Percentiles rank a stretch among this genome's conserved stretches.
phyloP scores from a whole-genome alignment of 2,797 vertebrate genomes.

The Cygnus olor region DNA sequence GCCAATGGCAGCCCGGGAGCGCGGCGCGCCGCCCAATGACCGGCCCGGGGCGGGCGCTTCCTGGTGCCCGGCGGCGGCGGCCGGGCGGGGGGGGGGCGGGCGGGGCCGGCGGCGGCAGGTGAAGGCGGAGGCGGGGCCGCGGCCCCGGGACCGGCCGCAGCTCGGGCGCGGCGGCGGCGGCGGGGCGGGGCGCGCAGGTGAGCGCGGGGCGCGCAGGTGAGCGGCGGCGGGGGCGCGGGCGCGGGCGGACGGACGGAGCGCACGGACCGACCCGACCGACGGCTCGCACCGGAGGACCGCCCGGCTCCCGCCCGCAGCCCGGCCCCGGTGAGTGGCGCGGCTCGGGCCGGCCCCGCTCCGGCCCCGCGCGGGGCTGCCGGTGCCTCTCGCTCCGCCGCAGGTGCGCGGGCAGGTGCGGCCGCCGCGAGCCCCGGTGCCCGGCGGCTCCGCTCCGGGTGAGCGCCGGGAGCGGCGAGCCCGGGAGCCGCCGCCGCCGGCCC shows the following conservation, averaged over 20 bases:
- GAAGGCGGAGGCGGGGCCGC: conserved; percentile 14
- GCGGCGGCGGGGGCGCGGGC: neutral
- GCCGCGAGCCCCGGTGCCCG: neutral
- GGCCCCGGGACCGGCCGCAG: neutral
- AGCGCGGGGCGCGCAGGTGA: neutral
- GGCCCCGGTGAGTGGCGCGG: conserved; percentile 27
- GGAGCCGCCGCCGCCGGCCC: neutral
- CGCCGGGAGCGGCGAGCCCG: neutral
- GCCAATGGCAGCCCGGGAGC: conserved; percentile 2
- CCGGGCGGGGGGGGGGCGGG: neutral
- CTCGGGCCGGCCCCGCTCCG: neutral
- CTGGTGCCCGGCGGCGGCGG: neutral
- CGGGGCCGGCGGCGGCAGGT: neutral
- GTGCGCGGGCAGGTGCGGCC: neutral
- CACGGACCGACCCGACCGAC: neutral
- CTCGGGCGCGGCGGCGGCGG: neutral
- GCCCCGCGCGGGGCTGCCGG: neutral
- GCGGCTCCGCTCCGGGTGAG: neutral
- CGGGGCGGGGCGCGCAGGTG: conserved; percentile 29
- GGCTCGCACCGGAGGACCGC: neutral
- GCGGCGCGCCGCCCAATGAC: neutral
- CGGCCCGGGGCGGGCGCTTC: neutral
- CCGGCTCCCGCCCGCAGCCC: neutral
- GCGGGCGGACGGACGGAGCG: neutral
- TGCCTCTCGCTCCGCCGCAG: neutral